Evolutionary conservation across 2,797 vertebrate genomes (phyloP), one percentile per base, ranked within the genome.

Genomic region (Gymnothorax reevesii): DNA sequence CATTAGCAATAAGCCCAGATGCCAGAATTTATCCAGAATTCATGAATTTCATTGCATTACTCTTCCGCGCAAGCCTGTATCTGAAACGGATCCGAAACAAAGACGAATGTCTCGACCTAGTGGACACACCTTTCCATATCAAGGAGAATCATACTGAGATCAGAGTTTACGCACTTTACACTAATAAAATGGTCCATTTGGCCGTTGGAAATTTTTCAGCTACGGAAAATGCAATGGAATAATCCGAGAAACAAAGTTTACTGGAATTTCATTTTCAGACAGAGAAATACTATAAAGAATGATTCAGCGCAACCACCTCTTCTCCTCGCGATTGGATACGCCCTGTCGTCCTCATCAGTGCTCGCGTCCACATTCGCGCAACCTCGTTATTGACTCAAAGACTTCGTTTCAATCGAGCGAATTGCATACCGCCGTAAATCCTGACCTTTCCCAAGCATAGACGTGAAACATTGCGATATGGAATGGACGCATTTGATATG

Each of bases 91-190:
- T 27, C 33, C 7, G 33, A 73, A 75, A 42, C 71, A 75, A 6
- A 57, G 88, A 91, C 87, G 12, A 88, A 91, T 92, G 89, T 80
- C 83, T 90, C 91, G 92, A 88, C 84, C 92, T 12, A 84, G 92
- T 92, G 94, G 79, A 84, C 83, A 64, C 3, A 82, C 5, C 6
- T 0, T 22, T 2, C 2, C 20, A 64, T 64, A 42, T 86, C 75
- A 89, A 82, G 90, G 89, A 52, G 66, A 27, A 71, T 27, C 42
- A 12, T 33, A 25, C 25, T n/a, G 69, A 75, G 33, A 42, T 75
- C 71, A 33, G 33, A 15, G 2, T 75, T 0, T 15, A 49, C 22
- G 25, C 7, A 42, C 20, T 22, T 64, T 62, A 4, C 20, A 17
- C 4, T 4, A 15, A 62, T 13, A 13, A 1, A 62, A 15, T 64